Evolutionary conservation across 1,140 invertebrate species (phyloP).

Genomic region (Ylistrum balloti): DNA sequence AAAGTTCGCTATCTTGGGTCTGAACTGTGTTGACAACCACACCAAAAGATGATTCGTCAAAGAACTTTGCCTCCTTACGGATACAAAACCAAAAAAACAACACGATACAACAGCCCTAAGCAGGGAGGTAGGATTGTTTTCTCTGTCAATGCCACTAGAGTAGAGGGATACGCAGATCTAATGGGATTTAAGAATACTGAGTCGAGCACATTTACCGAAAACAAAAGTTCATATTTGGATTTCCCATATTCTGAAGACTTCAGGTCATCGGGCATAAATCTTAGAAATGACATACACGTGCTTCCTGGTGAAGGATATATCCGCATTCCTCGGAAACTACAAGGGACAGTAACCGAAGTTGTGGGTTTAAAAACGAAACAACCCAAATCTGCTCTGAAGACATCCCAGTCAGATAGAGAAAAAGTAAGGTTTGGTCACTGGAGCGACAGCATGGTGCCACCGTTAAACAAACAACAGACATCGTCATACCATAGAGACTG

Average conservation of each 20-base stretch:
- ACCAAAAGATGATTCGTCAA: not conserved
- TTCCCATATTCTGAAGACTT: not conserved
- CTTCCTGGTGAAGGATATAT: not conserved
- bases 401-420: not conserved
- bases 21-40: not conserved
- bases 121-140: not conserved
- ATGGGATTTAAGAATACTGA: not conserved
- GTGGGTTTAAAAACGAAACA: not conserved
- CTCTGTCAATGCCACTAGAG: not conserved
- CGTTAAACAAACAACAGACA: not conserved
- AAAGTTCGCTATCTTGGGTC: constrained; percentile 2
- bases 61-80: not conserved
- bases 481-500: constrained; percentile 30
- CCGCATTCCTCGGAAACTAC: not conserved
- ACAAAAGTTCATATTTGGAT: not conserved
- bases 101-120: not conserved
- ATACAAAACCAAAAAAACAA: not conserved
- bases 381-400: not conserved
- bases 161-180: not conserved
- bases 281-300: not conserved
- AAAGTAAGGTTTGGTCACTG: not conserved
- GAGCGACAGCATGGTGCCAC: not conserved
- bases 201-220: not conserved
- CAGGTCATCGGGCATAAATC: not conserved
- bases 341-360: not conserved